Evolutionary conservation across 2,797 vertebrate genomes (phyloP).

Genomic region (Mormyrus hasselquistii): DNA sequence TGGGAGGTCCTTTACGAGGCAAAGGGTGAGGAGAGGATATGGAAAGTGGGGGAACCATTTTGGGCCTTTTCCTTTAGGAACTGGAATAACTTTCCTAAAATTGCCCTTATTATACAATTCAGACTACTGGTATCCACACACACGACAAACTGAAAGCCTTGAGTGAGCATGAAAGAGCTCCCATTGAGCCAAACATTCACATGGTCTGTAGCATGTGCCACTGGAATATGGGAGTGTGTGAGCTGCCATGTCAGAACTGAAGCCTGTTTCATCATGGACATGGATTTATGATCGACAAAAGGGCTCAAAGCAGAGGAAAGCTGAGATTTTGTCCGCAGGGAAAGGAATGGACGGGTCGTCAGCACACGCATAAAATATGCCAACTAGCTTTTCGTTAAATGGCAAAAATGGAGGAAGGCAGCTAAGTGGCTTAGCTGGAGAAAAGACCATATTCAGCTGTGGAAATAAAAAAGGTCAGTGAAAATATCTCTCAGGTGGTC

Average conservation of each 20-base stretch:
- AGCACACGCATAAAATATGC: background rate
- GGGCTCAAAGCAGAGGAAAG: slow-evolving; percentile 75
- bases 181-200: background rate
- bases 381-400: background rate
- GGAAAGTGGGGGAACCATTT: slow-evolving; percentile 61
- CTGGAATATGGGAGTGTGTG: background rate
- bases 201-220: background rate
- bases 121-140: background rate
- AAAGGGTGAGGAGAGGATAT: slow-evolving; percentile 34
- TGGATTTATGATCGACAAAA: slow-evolving; percentile 71
- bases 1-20: slow-evolving; percentile 71
- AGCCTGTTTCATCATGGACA: slow-evolving; percentile 67
- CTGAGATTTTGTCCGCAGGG: background rate
- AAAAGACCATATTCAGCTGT: background rate
- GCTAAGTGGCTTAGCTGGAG: background rate
- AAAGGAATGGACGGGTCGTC: background rate
- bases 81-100: background rate
- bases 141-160: background rate
- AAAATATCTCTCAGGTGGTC: background rate
- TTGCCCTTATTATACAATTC: background rate
- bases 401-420: background rate
- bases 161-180: background rate
- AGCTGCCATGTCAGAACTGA: background rate
- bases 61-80: background rate
- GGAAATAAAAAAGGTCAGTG: background rate